These are phyloP conservation scores for Chloropsis hardwickii DNA, from an alignment of 2,113 vertebrate genomes.

Conservation along the genomic window DNA sequence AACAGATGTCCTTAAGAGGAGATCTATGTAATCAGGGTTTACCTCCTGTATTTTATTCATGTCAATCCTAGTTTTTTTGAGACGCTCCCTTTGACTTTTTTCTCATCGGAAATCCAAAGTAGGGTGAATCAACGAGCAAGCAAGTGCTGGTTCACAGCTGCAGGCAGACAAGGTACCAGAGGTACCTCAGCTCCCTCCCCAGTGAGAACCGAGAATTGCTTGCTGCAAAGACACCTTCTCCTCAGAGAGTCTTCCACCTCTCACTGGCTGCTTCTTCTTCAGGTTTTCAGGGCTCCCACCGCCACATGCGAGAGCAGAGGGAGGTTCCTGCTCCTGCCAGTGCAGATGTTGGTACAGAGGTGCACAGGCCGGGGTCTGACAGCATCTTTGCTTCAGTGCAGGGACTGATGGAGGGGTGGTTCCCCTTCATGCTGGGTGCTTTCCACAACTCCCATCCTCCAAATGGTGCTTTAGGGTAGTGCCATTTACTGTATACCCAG, in stretches of 20 bases:
- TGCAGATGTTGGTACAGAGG: background rate
- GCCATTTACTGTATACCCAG: background rate
- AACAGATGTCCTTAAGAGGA: background rate
- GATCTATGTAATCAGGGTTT: background rate
- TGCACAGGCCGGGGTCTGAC: background rate
- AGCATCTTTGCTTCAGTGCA: background rate
- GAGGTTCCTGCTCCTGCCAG: background rate
- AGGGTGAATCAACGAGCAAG: background rate
- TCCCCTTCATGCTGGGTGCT: background rate
- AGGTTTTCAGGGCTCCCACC: background rate
- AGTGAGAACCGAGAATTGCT: accelerated
- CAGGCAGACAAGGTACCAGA: background rate
- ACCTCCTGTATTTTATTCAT: background rate
- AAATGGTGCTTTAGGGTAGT: background rate
- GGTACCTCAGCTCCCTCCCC: background rate
- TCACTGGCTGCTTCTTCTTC: accelerated
- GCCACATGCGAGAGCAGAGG: accelerated
- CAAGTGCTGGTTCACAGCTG: background rate
- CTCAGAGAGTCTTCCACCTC: background rate
- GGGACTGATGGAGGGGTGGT: background rate
- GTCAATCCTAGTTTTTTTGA: background rate
- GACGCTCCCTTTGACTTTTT: background rate
- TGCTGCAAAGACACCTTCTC: background rate
- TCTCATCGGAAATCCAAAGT: background rate
- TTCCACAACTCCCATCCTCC: background rate